Evolutionary conservation across 2,113 vertebrate species (phyloP), one percentile per base, ranked within the genome.

Genomic region (Butorides virescens): DNA sequence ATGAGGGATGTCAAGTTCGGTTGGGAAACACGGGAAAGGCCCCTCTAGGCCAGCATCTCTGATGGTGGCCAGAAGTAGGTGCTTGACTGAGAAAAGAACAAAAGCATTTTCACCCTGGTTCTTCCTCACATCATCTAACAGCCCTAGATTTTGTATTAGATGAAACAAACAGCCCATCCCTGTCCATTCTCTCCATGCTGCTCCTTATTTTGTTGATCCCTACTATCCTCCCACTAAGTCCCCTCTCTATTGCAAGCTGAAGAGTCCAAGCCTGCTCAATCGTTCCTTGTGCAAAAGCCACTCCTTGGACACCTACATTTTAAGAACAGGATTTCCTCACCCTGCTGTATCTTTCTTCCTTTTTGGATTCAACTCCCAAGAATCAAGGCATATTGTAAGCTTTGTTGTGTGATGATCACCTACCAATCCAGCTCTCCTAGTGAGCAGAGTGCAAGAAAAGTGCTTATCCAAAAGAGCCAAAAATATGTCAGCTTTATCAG

Each of bases 361-460:
- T 52, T 77, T 46, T 55, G 8, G 11, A 83, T 95, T 79, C 59
- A 50, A 39, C 15, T 85, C 46, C 11, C 13, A 36, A 4, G 71
- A n/a, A 55, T 19, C 61, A 37, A 58, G 37, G 13, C 32, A 16
- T 78, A n/a, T 56, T 18, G 32, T 3, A 30, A 77, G 7, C 6
- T 71, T 79, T 50, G 5, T 36, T 87, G 63, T 23, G 26, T 63
- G 26, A 36, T n/a, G 37, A 23, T 2, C 47, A 56, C 52, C 18
- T 25, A 42, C 77, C 61, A 47, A 87, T 50, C 55, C 56, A 66
- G n/a, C 27, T 77, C 9, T 74, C 17, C 49, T 78, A 75, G 14
- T 6, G 21, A 78, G 8, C 0, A 0, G 0, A 61, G 18, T 17
- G 7, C 39, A 62, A 55, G 34, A 56, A 78, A 56, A 72, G 8